A percentile compares a stretch with the other conserved stretches of the same genome.
Conservation (phyloP, 2,797 vertebrate species). For the Okamejei kenojei region DNA sequence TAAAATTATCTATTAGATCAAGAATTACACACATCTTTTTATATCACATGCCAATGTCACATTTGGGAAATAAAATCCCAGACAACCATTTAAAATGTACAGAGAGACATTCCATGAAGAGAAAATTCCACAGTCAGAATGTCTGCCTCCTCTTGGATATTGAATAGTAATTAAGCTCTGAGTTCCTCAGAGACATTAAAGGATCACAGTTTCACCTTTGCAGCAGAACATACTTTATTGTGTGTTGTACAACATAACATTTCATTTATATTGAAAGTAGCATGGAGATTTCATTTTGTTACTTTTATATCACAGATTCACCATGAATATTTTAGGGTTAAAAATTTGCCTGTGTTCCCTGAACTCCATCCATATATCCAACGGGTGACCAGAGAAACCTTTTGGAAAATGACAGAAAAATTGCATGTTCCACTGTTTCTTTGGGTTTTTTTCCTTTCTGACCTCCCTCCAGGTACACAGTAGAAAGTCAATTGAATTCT, state of each 20-base stretch:
- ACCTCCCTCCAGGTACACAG: neutral
- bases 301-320: neutral
- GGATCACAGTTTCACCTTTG: neutral
- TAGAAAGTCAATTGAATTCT: neutral
- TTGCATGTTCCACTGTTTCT: neutral
- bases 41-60: neutral
- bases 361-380: neutral
- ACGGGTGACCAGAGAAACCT: neutral
- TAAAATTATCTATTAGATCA: neutral
- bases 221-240: neutral
- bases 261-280: neutral
- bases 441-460: neutral
- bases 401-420: neutral
- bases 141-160: neutral
- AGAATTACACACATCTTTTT: neutral
- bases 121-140: constrained; percentile 12
- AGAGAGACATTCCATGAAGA: neutral
- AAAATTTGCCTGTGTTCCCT: neutral
- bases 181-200: neutral
- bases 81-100: neutral
- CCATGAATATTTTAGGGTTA: neutral
- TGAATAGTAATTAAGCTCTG: neutral
- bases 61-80: neutral
- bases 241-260: neutral
- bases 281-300: too few species aligned